These are phyloP conservation scores for Takifugu ocellatus DNA, from an alignment of 2,797 vertebrate genomes.

Conservation along the genomic window DNA sequence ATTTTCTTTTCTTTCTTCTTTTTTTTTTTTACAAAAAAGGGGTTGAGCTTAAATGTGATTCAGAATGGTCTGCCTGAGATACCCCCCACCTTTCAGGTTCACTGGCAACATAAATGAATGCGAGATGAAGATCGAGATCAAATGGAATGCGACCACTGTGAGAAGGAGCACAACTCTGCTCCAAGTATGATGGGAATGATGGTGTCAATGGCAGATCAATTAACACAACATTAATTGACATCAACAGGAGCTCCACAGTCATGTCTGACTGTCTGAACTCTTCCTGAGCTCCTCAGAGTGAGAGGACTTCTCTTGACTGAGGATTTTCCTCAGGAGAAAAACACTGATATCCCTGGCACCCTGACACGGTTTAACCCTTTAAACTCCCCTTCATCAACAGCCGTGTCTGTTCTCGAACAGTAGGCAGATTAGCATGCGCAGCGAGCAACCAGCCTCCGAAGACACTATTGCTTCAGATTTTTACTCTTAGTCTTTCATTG, in stretches of 20 bases:
- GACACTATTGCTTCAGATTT: neutral
- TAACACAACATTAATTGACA: too few relatives aligned
- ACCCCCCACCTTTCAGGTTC: too few relatives aligned
- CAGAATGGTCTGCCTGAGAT: too few relatives aligned
- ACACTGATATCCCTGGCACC: neutral
- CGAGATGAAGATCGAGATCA: too few relatives aligned
- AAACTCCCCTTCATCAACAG: neutral
- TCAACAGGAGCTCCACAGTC: neutral
- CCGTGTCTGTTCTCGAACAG: neutral
- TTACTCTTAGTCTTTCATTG: neutral
- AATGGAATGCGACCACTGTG: too few relatives aligned
- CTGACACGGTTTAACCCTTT: neutral
- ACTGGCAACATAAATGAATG: too few relatives aligned
- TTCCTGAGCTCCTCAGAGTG: neutral
- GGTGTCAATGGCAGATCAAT: neutral
- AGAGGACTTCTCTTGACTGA: neutral
- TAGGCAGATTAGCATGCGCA: neutral
- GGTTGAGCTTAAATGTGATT: too few relatives aligned
- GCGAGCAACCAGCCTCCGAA: neutral
- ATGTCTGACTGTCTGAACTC: neutral
- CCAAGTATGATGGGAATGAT: too few relatives aligned
- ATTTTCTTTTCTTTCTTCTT: too few relatives aligned
- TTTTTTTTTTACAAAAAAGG: too few relatives aligned
- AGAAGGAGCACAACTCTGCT: too few relatives aligned
- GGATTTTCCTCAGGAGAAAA: slow-evolving; percentile 3